Base-by-base conservation (phyloP, 2,888 invertebrate genomes). In the Cactoblastis cactorum region DNA sequence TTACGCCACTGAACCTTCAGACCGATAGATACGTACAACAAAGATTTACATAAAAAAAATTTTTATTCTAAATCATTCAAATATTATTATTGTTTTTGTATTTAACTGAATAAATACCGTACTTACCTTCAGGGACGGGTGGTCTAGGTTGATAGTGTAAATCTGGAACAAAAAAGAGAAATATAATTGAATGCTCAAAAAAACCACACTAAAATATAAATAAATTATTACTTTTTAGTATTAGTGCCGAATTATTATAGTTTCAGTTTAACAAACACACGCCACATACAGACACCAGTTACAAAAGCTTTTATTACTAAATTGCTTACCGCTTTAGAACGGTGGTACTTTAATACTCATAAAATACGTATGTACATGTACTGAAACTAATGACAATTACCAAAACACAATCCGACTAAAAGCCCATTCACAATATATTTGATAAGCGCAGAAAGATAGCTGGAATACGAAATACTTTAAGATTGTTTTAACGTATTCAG, bases 121-220 rank as follows among this genome's bases (percentile, higher is more conserved):
- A 12, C 87, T 90, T 83, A 92, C 92, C 92, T 90, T 92, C 92
- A 58, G 91, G 89, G 67, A 91, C 86, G 58, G 92, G 91, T 63
- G 92, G 91, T 65, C 92, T 83, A 57, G 92, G 92, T 69, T 92
- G 92, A 79, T 92, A 92, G 74, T 92, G 91, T 91, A 92, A 91
- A 88, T 92, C 92, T 92, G 92, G 58, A 92, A 92, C 81, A 86
- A 84, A 69, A 61, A 66, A 66, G 64, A 58, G n/a, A 54, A 8
- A 24, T 45, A 51, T 47, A 48, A 45, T 38, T 33, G 38, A 37
- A 37, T 17, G 12, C 2, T 34, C 12, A 9, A 37, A 37, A 37
- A 34, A 34, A 11, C 22, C 3, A 22, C 22, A 4, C 22, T 22
- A 22, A 22, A 22, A 28, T 6, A 28, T 6, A 14, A n/a, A n/a